These are phyloP conservation scores for Mormyrus lacerda DNA, from an alignment of 2,113 vertebrate species.

Conservation along the genomic window DNA sequence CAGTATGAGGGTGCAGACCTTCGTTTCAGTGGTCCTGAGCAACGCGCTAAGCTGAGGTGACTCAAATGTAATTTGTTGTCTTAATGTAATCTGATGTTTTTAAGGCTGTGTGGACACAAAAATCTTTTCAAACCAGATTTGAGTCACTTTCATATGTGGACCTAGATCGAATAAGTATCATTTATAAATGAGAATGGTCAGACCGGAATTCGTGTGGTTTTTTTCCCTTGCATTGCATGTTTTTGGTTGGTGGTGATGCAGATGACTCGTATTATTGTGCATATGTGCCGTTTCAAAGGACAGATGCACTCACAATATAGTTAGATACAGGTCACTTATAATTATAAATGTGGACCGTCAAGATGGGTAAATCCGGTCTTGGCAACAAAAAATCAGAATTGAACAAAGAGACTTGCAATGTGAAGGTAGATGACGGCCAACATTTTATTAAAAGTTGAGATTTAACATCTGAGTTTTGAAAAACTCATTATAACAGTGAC, in stretches of 20 bases:
- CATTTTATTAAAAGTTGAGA: neutral
- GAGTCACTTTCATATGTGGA: neutral
- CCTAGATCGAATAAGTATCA: neutral
- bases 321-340: neutral
- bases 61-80: neutral
- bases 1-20: neutral
- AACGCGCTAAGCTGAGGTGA: neutral
- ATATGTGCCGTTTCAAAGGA: neutral
- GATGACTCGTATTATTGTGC: neutral
- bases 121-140: neutral
- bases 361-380: neutral
- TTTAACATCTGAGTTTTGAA: neutral
- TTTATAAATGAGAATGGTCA: neutral
- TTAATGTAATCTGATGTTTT: neutral
- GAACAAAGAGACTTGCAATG: neutral
- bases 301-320: neutral
- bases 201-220: neutral
- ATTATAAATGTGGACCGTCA: neutral
- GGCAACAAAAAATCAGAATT: neutral
- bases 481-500: neutral
- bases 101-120: neutral
- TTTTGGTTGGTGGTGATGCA: neutral
- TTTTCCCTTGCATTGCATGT: neutral
- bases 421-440: neutral
- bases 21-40: neutral